Percentiles rank a stretch among this genome's conserved stretches.
Conservation (phyloP, 2,797 vertebrate genomes). For the Orientallactaga sibirica region DNA sequence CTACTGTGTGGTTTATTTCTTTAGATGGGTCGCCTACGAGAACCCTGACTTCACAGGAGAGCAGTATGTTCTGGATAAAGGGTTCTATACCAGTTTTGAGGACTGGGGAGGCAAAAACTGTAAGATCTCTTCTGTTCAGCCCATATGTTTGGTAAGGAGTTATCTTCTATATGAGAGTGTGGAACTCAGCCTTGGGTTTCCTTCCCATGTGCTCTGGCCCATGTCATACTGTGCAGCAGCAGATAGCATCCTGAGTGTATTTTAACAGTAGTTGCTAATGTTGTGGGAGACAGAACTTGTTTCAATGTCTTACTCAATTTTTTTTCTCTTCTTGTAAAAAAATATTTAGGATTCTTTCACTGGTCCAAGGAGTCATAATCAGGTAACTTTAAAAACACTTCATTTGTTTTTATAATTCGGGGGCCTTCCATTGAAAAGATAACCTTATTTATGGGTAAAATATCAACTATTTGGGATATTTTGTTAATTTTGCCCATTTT, state of each 20-base stretch:
- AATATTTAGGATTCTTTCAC: conserved; percentile 90
- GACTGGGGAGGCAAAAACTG: conserved; percentile 94
- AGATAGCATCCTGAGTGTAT: neutral
- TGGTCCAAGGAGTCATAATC: conserved; percentile 89
- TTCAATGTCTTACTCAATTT: conserved; percentile 61
- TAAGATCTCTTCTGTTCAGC: conserved; percentile 95
- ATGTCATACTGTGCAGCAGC: neutral
- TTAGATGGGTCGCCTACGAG: conserved; percentile 97
- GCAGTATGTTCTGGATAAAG: conserved; percentile 95
- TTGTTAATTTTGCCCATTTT: conserved; percentile 27
- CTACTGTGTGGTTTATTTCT: neutral
- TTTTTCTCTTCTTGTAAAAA: conserved; percentile 56
- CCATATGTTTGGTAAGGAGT: conserved; percentile 93
- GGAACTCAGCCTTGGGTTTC: conserved; percentile 39
- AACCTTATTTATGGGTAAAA: conserved; percentile 10
- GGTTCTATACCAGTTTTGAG: conserved; percentile 92
- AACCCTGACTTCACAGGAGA: conserved; percentile 95
- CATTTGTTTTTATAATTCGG: conserved; percentile 18
- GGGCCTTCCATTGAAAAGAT: conserved; percentile 15
- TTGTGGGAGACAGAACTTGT: conserved; percentile 13
- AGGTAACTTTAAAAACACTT: conserved; percentile 80
- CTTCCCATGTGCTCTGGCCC: neutral
- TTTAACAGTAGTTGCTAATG: conserved; percentile 51
- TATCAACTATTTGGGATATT: conserved; percentile 6
- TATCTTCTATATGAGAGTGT: conserved; percentile 5